These are phyloP conservation scores for Manduca sexta DNA, from an alignment of 1,140 invertebrate genomes.

Conservation along the genomic window DNA sequence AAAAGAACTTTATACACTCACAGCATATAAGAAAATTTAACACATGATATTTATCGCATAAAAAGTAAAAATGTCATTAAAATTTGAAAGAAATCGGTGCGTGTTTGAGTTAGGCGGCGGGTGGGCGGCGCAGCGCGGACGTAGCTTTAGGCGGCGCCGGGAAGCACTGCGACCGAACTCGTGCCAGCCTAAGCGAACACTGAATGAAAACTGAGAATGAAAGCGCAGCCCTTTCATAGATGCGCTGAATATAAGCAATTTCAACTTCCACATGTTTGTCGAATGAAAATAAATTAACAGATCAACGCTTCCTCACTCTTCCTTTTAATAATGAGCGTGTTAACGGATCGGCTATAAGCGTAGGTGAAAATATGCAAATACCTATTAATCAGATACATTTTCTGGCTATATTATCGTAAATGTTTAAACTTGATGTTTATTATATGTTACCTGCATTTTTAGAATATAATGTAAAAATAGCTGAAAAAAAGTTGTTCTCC, in stretches of 20 bases:
- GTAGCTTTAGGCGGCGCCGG: not conserved
- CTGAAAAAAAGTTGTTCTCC: too few relatives aligned
- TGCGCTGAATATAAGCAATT: constrained; percentile 13
- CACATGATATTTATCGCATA: too few relatives aligned
- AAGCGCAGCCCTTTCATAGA: constrained; percentile 25
- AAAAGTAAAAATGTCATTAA: too few relatives aligned
- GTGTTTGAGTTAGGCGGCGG: constrained; percentile 13
- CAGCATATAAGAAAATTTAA: too few relatives aligned
- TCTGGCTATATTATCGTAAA: too few relatives aligned
- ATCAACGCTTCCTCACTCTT: constrained; percentile 2
- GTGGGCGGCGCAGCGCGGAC: constrained; percentile 4
- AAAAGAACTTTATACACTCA: too few relatives aligned
- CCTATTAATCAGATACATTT: too few relatives aligned
- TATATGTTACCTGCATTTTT: too few relatives aligned
- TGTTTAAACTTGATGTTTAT: too few relatives aligned
- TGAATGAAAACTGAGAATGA: constrained; percentile 29
- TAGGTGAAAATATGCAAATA: constrained; percentile 1
- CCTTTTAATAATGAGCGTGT: not conserved
- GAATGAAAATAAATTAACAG: constrained; percentile 5
- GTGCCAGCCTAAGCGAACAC: constrained; percentile 30
- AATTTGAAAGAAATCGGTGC: constrained; percentile 25
- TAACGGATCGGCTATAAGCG: not conserved
- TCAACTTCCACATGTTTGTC: constrained; percentile 1
- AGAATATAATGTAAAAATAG: too few relatives aligned
- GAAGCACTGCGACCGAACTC: constrained; percentile 26